These are phyloP conservation scores for Sebastes kiyomatsui DNA, from an alignment of 2,797 vertebrate species.

Conservation along the genomic window DNA sequence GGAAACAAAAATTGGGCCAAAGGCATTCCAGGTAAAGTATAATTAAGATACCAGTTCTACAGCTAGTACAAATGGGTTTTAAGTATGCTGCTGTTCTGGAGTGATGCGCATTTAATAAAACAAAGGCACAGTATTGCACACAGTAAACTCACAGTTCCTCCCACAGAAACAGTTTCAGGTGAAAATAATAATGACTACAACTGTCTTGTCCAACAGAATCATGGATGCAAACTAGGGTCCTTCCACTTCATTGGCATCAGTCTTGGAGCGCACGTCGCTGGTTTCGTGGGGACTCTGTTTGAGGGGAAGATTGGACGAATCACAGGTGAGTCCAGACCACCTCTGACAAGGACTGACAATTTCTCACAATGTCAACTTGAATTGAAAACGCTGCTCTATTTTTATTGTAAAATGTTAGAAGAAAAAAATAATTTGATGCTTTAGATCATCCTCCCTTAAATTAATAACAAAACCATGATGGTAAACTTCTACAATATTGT, in stretches of 20 bases:
- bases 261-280: slow-evolving; percentile 92
- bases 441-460: neutral
- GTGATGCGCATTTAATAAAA: neutral
- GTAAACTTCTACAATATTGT: neutral
- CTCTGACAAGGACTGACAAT: too few species aligned
- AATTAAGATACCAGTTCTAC: neutral
- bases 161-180: neutral
- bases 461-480: neutral
- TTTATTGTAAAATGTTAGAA: too few species aligned
- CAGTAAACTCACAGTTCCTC: neutral
- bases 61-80: too few species aligned
- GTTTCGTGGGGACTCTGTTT: slow-evolving; percentile 91
- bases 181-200: neutral
- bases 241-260: slow-evolving; percentile 95
- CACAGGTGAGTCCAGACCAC: slow-evolving; percentile 85
- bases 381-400: too few species aligned
- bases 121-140: neutral
- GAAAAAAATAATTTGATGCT: neutral
- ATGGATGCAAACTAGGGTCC: slow-evolving; percentile 84
- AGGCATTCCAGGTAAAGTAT: too few species aligned
- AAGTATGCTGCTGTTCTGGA: neutral
- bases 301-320: slow-evolving; percentile 90
- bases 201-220: slow-evolving; percentile 73
- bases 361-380: too few species aligned
- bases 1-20: neutral